Conservation (phyloP, 1,140 invertebrate species). For the Chelonus insularis region DNA sequence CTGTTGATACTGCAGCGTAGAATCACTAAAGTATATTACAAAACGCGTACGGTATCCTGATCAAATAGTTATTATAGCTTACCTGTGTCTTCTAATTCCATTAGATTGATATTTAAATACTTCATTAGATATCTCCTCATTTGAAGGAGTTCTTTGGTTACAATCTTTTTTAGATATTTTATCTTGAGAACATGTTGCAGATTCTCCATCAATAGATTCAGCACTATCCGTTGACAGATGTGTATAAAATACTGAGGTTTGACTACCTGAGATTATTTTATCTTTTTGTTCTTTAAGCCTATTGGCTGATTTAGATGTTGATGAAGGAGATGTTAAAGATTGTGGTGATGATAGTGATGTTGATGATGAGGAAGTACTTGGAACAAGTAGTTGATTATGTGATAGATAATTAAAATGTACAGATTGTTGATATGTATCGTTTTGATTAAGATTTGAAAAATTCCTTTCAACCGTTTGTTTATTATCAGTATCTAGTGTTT, state of each 20-base stretch:
- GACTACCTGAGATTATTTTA: background rate
- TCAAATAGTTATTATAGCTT: too few relatives aligned
- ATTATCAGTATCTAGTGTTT: background rate
- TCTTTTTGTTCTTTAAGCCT: slow-evolving; percentile 4
- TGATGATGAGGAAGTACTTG: slow-evolving; percentile 14
- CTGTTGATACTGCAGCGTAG: too few relatives aligned
- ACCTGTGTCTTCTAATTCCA: background rate
- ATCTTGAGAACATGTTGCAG: background rate
- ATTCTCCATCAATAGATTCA: background rate
- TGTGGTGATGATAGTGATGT: slow-evolving; percentile 12
- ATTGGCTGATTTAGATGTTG: slow-evolving; percentile 10
- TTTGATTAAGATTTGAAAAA: background rate
- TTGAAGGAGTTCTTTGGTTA: background rate
- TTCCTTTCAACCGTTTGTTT: background rate
- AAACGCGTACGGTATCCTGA: too few relatives aligned
- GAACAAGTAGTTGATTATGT: slow-evolving; percentile 13
- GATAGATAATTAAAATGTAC: background rate
- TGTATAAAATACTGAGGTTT: background rate
- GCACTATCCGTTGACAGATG: background rate
- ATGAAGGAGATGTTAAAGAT: slow-evolving; percentile 9
- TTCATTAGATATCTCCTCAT: background rate
- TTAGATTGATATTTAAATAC: background rate
- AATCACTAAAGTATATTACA: too few relatives aligned
- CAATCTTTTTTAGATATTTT: background rate
- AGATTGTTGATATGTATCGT: background rate